These are phyloP conservation scores for Kobus ellipsiprymnus DNA, from an alignment of 2,113 vertebrate genomes.

Conservation along the genomic window DNA sequence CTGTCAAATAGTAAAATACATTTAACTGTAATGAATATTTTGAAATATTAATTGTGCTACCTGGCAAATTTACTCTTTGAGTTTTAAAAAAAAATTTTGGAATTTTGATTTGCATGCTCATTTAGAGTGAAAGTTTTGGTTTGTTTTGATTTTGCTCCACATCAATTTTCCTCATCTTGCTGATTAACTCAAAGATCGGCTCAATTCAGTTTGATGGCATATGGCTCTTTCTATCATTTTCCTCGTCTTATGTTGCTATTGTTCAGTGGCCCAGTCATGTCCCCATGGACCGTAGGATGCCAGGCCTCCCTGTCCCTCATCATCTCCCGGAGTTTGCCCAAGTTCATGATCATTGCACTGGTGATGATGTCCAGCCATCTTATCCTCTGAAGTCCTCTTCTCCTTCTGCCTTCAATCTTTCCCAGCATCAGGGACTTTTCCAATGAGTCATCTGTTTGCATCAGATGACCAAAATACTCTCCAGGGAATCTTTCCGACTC, in stretches of 20 bases:
- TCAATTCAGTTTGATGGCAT: neutral
- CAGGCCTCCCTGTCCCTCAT: neutral
- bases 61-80: neutral
- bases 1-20: neutral
- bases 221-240: neutral
- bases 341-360: neutral
- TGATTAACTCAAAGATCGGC: neutral
- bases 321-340: neutral
- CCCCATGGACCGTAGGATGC: rapidly evolving
- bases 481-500: neutral
- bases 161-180: neutral
- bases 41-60: neutral
- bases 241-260: neutral
- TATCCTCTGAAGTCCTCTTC: neutral
- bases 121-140: neutral
- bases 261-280: neutral
- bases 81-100: neutral
- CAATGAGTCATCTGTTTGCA: neutral
- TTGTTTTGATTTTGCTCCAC: neutral
- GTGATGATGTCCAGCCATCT: neutral
- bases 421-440: neutral
- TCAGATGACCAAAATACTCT: neutral
- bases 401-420: neutral
- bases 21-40: neutral
- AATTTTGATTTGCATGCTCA: neutral